phyloP scores from a whole-genome alignment of 2,888 invertebrate species.

The Tholera decimalis region DNA sequence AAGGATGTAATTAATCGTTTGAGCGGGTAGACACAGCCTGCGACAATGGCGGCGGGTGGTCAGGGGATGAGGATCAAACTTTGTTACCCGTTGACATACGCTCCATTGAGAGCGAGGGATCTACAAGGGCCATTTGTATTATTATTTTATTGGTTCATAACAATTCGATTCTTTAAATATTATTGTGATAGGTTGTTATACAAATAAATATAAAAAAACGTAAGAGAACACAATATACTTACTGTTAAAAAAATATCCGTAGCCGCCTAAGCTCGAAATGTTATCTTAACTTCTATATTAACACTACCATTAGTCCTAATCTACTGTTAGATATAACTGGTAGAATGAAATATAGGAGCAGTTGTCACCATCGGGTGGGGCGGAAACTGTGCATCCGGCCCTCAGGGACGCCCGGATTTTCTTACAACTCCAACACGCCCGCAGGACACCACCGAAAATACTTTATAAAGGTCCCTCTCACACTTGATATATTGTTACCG shows the following conservation, averaged over 20 bases:
- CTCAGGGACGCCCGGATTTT: conserved; percentile 72
- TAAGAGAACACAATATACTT: too few species aligned
- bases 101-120: conserved; percentile 49
- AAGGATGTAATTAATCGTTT: conserved; percentile 58
- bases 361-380: conserved; percentile 70
- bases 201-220: not conserved
- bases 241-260: too few species aligned
- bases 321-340: conserved; percentile 51
- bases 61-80: conserved; percentile 45
- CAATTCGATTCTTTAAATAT: not conserved
- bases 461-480: conserved; percentile 77
- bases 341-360: conserved; percentile 66
- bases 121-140: conserved; percentile 26
- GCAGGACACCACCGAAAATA: conserved; percentile 81
- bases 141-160: conserved; percentile 21
- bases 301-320: conserved; percentile 42
- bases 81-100: conserved; percentile 52
- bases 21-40: conserved; percentile 17
- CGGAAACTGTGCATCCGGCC: conserved; percentile 82
- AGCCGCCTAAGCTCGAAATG: not conserved
- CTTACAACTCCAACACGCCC: conserved; percentile 78
- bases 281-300: conserved; percentile 8
- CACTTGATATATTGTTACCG: conserved; percentile 82
- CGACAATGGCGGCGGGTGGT: conserved; percentile 25
- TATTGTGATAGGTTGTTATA: not conserved